A percentile compares a stretch with the other conserved stretches of the same genome.
Evolutionary conservation across 2,113 vertebrate genomes (phyloP).

Genomic region (Chloroceryle aenea): DNA sequence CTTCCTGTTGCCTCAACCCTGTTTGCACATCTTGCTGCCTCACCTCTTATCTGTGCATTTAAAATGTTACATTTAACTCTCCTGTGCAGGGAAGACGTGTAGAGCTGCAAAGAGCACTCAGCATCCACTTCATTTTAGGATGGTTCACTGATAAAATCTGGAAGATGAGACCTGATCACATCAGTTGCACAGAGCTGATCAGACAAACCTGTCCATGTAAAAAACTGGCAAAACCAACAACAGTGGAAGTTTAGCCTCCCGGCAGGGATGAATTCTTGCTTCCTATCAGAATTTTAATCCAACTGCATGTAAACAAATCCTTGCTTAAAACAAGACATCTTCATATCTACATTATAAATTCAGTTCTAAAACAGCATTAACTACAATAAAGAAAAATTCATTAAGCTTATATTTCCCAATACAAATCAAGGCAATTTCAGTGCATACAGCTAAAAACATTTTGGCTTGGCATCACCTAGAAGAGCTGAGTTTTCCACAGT

Average conservation of each 20-base stretch:
- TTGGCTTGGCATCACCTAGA: neutral
- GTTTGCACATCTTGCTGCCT: neutral
- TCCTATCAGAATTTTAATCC: neutral
- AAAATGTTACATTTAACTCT: neutral
- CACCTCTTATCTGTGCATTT: neutral
- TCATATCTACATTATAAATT: neutral
- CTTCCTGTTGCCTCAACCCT: neutral
- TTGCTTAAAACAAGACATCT: neutral
- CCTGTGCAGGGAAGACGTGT: neutral
- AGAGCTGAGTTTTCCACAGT: neutral
- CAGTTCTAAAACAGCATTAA: neutral
- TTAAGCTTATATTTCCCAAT: neutral
- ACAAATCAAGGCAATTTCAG: neutral
- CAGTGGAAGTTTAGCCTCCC: fast-evolving
- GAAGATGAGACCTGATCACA: fast-evolving
- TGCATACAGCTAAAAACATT: neutral
- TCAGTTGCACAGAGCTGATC: neutral
- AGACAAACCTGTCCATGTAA: neutral
- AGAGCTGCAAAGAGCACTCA: neutral
- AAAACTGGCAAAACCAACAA: neutral
- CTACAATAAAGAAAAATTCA: neutral
- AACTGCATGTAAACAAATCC: neutral
- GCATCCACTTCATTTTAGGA: neutral
- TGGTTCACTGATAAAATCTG: neutral
- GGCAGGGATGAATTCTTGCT: neutral